These are phyloP conservation scores for Cheilosia vernalis DNA, from an alignment of 2,888 invertebrate genomes.

Conservation along the genomic window DNA sequence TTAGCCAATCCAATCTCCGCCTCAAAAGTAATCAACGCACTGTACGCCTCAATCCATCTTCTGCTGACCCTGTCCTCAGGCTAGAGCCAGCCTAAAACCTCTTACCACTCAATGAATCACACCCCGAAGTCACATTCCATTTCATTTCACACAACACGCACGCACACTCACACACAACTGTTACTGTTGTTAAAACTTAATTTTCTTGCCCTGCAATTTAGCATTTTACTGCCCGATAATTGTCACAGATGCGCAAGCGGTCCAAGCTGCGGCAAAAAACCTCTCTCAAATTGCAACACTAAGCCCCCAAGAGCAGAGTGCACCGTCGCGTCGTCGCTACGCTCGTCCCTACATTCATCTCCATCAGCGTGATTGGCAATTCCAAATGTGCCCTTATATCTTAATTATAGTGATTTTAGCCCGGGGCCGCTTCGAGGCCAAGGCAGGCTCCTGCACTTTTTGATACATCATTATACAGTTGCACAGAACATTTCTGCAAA, in stretches of 20 bases:
- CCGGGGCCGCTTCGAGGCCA: slow-evolving; percentile 50
- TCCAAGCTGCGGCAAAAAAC: slow-evolving; percentile 1
- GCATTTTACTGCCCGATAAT: slow-evolving; percentile 72
- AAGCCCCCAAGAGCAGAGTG: not conserved
- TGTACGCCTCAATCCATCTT: slow-evolving; percentile 64
- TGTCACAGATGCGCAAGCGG: slow-evolving; percentile 62
- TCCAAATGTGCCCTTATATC: slow-evolving; percentile 80
- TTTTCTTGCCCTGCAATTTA: slow-evolving; percentile 66
- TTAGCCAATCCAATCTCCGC: slow-evolving; percentile 64
- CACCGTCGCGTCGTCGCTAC: not conserved
- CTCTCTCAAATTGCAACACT: slow-evolving; percentile 20
- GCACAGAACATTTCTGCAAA: slow-evolving; percentile 80
- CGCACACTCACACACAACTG: not conserved
- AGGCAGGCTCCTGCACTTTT: slow-evolving; percentile 65
- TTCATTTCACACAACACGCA: not conserved
- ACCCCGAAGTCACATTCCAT: slow-evolving; percentile 63
- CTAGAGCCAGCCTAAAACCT: slow-evolving; percentile 52
- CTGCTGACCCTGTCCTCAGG: slow-evolving; percentile 41
- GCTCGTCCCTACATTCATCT: slow-evolving; percentile 61
- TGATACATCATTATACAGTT: slow-evolving; percentile 81
- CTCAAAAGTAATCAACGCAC: slow-evolving; percentile 70
- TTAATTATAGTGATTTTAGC: slow-evolving; percentile 82
- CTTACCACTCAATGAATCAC: slow-evolving; percentile 72
- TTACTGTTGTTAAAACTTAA: slow-evolving; percentile 32
- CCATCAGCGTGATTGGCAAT: slow-evolving; percentile 77